Conservation (phyloP, 2,113 vertebrate species). For the Hippocampus mohnikei region DNA sequence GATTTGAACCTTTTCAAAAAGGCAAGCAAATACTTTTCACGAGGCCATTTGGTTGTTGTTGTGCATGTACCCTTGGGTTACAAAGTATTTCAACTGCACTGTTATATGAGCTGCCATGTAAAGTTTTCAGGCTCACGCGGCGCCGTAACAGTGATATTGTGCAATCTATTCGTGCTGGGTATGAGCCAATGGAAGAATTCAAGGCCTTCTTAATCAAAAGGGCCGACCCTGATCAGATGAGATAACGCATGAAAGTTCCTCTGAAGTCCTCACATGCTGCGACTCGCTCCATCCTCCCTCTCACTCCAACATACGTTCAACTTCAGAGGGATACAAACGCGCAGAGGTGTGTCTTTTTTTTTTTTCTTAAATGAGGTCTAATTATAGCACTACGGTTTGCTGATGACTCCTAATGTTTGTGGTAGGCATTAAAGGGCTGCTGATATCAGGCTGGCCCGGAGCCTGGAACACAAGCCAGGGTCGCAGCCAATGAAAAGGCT, state of each 20-base stretch:
- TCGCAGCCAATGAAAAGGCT: conserved; percentile 45
- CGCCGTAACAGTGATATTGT: background rate
- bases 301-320: conserved; percentile 16
- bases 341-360: conserved; percentile 6
- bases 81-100: background rate
- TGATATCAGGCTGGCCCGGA: conserved; percentile 46
- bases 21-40: background rate
- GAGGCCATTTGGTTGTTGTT: background rate
- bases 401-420: conserved; percentile 57
- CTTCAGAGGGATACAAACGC: conserved; percentile 18
- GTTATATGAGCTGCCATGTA: background rate
- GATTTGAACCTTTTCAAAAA: background rate
- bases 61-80: background rate
- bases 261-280: conserved; percentile 34
- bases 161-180: conserved; percentile 11
- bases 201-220: conserved; percentile 15
- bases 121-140: background rate
- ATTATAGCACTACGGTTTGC: conserved; percentile 40
- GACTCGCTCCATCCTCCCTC: conserved; percentile 21
- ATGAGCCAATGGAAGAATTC: conserved; percentile 9
- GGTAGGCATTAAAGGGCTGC: conserved; percentile 43
- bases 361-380: conserved; percentile 30
- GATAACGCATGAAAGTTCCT: conserved; percentile 39
- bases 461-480: conserved; percentile 43
- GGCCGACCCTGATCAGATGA: conserved; percentile 26